Evolutionary conservation across 2,113 vertebrate species (phyloP), one percentile per base, ranked within the genome.

Genomic region (Eulemur macaco): DNA sequence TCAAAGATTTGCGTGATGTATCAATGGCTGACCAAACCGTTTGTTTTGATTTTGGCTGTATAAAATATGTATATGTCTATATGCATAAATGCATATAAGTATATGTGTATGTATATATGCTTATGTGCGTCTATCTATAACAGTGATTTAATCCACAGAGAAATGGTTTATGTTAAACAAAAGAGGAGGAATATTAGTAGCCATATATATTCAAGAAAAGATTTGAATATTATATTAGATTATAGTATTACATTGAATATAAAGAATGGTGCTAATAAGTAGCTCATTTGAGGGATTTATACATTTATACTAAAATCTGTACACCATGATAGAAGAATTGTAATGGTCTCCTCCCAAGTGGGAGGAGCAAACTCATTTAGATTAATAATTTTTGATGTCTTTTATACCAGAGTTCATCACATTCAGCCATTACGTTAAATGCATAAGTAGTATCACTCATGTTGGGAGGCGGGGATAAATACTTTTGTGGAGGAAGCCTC

Each of bases 161-260:
- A 94, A 80, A 93, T 92, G 96, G 92, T 91, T 95, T 93, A 83
- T 98, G 83, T 97, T 97, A 91, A 97, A 90, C 88, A 96, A 94
- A 87, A 39, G 42, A 64, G 6, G 92, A 96, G 56, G 96, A 94
- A 87, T 88, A 92, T 78, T 87, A 96, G 86, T 76, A 97, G 95
- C 97, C 92, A 91, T 92, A 42, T 14, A 94, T 93, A 73, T 88
- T 88, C 6, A 52, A 34, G 39, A 56, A n/a, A 42, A 97, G 71
- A 92, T 86, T 95, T 89, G 29, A 39, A 50, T 39, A 64, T 39
- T 89, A 15, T 13, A 5, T 60, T 52, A 52, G 50, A 52, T 52
- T 29, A 5, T 29, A 78, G 94, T 96, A 84, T 39, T 63, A 83
- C 97, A 66, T 95, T 56, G 60, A 92, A 71, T 97, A 97, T 96